phyloP scores from a whole-genome alignment of 2,797 vertebrate genomes.

The Tapirus indicus region DNA sequence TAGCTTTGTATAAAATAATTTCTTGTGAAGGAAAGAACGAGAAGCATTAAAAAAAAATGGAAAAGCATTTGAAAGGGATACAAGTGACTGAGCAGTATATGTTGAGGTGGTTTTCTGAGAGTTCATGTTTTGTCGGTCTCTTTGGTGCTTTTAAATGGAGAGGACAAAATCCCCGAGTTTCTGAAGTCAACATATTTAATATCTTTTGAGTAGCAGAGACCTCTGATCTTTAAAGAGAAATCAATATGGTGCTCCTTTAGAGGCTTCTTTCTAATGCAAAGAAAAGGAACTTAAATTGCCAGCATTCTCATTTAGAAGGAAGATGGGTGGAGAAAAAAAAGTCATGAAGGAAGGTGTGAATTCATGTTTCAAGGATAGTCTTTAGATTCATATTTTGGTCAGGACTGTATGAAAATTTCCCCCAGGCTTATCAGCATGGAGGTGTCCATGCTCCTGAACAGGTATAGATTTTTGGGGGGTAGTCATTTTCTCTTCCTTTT shows the following conservation, averaged over 20 bases:
- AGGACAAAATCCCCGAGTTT: slow-evolving; percentile 4
- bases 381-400: background rate
- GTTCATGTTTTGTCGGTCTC: background rate
- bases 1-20: slow-evolving; percentile 37
- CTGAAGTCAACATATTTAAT: slow-evolving; percentile 36
- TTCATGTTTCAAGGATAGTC: slow-evolving; percentile 8
- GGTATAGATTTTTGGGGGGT: background rate
- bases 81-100: background rate
- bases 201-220: slow-evolving; percentile 39
- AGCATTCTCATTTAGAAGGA: slow-evolving; percentile 41
- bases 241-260: slow-evolving; percentile 18
- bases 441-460: background rate
- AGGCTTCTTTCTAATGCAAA: slow-evolving; percentile 20
- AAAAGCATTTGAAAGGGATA: background rate
- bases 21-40: slow-evolving; percentile 57
- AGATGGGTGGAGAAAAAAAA: background rate
- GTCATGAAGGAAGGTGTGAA: background rate
- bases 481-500: background rate
- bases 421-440: background rate
- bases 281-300: slow-evolving; percentile 4
- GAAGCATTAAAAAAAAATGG: background rate
- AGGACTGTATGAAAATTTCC: background rate
- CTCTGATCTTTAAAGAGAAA: slow-evolving; percentile 60
- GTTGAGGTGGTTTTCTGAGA: background rate
- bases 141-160: slow-evolving; percentile 52